Evolutionary conservation across 2,888 invertebrate genomes (phyloP).

Genomic region (Drosophila stalkeri): DNA sequence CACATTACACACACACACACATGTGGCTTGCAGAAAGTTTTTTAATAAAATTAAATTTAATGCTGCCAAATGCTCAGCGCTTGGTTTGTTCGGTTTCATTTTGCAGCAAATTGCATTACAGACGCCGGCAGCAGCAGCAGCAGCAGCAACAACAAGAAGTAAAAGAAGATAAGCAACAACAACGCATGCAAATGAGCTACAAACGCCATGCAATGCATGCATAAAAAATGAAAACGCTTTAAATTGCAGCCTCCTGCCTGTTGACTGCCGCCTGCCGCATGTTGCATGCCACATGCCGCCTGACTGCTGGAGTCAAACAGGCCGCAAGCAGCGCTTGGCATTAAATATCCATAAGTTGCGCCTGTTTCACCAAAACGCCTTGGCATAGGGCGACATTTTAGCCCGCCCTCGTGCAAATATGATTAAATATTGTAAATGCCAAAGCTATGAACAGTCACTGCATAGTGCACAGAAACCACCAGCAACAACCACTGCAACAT

Average conservation of each 20-base stretch:
- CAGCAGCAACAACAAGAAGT: slow-evolving; percentile 23
- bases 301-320: slow-evolving; percentile 23
- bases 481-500: slow-evolving; percentile 5
- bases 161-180: slow-evolving; percentile 49
- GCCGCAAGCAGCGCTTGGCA: slow-evolving; percentile 32
- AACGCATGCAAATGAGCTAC: slow-evolving; percentile 77
- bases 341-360: slow-evolving; percentile 56
- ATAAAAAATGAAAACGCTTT: slow-evolving; percentile 74
- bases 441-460: slow-evolving; percentile 47
- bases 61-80: slow-evolving; percentile 70
- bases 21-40: slow-evolving; percentile 58
- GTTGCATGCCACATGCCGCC: slow-evolving; percentile 32
- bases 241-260: slow-evolving; percentile 58
- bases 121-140: slow-evolving; percentile 32
- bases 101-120: slow-evolving; percentile 76
- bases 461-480: slow-evolving; percentile 13
- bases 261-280: slow-evolving; percentile 26
- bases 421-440: slow-evolving; percentile 80
- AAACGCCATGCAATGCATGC: slow-evolving; percentile 77
- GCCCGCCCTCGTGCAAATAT: slow-evolving; percentile 62
- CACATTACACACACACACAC: slow-evolving; percentile 28
- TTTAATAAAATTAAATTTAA: slow-evolving; percentile 80
- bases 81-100: slow-evolving; percentile 69
- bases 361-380: slow-evolving; percentile 32
- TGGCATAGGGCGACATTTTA: slow-evolving; percentile 26